Evolutionary conservation across 2,113 vertebrate species (phyloP), one percentile per base, ranked within the genome.

Genomic region (Cheilinus undulatus): DNA sequence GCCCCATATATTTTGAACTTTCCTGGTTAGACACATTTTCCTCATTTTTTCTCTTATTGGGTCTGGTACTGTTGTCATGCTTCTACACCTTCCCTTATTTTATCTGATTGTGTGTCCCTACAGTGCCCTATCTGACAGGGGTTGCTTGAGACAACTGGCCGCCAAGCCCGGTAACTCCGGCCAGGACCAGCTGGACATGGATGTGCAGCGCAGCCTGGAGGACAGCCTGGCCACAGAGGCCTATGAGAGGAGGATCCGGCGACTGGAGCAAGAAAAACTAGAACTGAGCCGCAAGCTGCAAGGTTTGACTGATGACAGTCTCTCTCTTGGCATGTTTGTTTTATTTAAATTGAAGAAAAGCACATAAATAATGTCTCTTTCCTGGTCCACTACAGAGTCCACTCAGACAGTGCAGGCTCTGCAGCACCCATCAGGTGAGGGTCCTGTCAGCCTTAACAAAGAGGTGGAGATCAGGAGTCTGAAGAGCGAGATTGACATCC

Each of bases 271-370:
- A 83, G 97, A 99, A 81, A 99, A 99, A 75, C 83, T 96, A 60
- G 97, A 99, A 89, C 96, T 99, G 48, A 95, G 94, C 87, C 95
- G 97, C 85, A 99, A 99, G 78, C 93, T 99, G 64, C 97, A 98
- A 93, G 98, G 98, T 99, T n/a, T 10, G 26, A 2, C 50, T 28
- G 50, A 52, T 30, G 26, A 26, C n/a, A 42, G 40, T 42, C 40
- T 24, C 40, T 40, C 34, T 24, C 1, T 5, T 40, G 9, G 34
- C 51, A 43, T 13, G 14, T 26, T 2, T 12, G 24, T 22, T 22
- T 51, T 14, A 23, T n/a, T 22, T 3, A 11, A 17, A 53, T n/a
- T n/a, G n/a, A 57, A 32, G 2, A 51, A n/a, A 36, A 62, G 20
- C 61, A 54, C 14, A 23, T 23, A 23, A 34, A 10, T 20, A 30